Conservation (phyloP, 2,797 vertebrate genomes). For the Myripristis murdjan region DNA sequence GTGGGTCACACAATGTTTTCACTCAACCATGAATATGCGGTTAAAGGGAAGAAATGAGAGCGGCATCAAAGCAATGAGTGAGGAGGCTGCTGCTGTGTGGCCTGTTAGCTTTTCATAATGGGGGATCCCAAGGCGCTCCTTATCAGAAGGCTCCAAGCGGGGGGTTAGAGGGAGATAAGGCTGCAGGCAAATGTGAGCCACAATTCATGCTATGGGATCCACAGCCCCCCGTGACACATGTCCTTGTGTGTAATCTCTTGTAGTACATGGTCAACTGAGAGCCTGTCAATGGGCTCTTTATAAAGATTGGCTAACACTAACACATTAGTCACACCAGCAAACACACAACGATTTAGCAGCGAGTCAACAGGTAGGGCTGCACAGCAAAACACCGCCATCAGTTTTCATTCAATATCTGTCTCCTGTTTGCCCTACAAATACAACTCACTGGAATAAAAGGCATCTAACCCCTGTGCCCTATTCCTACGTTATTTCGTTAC, state of each 20-base stretch:
- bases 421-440: not conserved
- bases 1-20: constrained; percentile 57
- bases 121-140: constrained; percentile 80
- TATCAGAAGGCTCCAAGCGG: constrained; percentile 81
- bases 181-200: constrained; percentile 53
- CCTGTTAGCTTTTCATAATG: constrained; percentile 74
- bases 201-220: constrained; percentile 64
- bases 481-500: not conserved
- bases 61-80: not conserved
- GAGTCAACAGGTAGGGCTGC: constrained; percentile 62
- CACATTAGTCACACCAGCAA: constrained; percentile 75
- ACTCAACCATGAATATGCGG: constrained; percentile 62
- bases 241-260: constrained; percentile 84
- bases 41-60: constrained; percentile 27
- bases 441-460: not conserved
- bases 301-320: constrained; percentile 66
- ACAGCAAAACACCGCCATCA: not conserved
- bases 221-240: constrained; percentile 73
- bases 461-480: not conserved
- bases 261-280: constrained; percentile 80
- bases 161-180: constrained; percentile 79
- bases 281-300: constrained; percentile 82
- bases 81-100: constrained; percentile 33
- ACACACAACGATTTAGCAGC: constrained; percentile 60
- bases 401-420: not conserved